Evolutionary conservation across 1,140 invertebrate genomes (phyloP).

Genomic region (Popillia japonica): DNA sequence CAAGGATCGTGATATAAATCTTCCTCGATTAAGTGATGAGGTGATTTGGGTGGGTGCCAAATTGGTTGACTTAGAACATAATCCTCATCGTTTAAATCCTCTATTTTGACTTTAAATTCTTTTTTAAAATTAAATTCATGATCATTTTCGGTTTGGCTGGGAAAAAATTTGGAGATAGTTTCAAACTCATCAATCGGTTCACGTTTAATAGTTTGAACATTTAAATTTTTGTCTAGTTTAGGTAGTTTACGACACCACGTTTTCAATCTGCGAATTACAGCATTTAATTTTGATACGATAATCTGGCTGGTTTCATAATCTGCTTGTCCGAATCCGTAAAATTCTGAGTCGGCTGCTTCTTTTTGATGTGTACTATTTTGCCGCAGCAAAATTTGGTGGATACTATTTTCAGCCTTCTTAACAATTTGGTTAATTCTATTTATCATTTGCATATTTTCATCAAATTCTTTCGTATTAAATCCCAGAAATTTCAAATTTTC

Average conservation of each 20-base stretch:
- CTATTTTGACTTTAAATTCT: constrained; percentile 9
- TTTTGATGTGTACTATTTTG: too few relatives aligned
- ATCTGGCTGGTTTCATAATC: neutral
- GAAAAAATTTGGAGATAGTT: neutral
- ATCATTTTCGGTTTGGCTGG: neutral
- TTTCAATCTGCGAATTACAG: neutral
- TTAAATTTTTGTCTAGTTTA: neutral
- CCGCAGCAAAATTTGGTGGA: neutral
- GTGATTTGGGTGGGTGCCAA: constrained; percentile 59
- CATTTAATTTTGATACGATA: neutral
- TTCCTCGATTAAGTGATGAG: constrained; percentile 66
- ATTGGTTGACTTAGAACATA: constrained; percentile 6
- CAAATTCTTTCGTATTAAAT: neutral
- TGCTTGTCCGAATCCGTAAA: neutral
- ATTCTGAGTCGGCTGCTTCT: too few relatives aligned
- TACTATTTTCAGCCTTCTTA: neutral
- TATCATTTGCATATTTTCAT: neutral
- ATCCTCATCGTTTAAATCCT: neutral
- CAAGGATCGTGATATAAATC: constrained; percentile 64
- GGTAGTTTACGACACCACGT: neutral
- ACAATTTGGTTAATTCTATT: neutral
- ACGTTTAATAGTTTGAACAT: neutral
- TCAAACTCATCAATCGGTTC: neutral
- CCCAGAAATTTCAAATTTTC: neutral
- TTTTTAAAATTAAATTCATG: neutral